Conservation (phyloP, 2,113 vertebrate species). For the Heteronetta atricapilla region DNA sequence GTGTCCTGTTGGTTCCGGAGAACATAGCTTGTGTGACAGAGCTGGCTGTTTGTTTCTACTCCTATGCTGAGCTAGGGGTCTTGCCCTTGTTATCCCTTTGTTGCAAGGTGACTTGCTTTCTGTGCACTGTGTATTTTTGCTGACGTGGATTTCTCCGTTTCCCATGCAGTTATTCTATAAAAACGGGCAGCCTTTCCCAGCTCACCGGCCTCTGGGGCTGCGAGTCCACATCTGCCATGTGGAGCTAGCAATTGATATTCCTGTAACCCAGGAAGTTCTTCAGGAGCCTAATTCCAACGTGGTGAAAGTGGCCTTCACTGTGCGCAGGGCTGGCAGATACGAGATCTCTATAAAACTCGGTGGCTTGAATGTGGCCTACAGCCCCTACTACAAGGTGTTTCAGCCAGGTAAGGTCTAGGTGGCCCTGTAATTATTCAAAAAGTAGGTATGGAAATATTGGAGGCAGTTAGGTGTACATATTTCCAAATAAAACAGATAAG, state of each 20-base stretch:
- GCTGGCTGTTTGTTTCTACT: neutral
- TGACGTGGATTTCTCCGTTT: conserved; percentile 21
- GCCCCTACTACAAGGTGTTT: conserved; percentile 97
- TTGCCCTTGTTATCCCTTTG: neutral
- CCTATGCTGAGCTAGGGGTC: neutral
- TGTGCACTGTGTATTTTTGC: neutral
- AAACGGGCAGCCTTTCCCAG: conserved; percentile 95
- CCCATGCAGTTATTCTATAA: conserved; percentile 91
- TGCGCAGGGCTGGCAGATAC: conserved; percentile 94
- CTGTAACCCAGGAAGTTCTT: conserved; percentile 94
- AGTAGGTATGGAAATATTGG: neutral
- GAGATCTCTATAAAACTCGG: conserved; percentile 94
- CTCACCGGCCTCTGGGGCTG: conserved; percentile 90
- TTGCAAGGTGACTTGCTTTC: neutral
- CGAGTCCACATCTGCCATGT: conserved; percentile 94
- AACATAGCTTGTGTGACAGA: neutral
- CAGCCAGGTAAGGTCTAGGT: conserved; percentile 86
- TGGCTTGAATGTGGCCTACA: conserved; percentile 95
- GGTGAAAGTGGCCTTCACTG: conserved; percentile 96
- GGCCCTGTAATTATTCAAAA: neutral
- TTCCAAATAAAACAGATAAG: conserved; percentile 10
- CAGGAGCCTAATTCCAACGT: conserved; percentile 92
- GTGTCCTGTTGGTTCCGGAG: neutral
- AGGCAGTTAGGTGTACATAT: neutral
- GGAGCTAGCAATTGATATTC: conserved; percentile 94